Base-by-base conservation (phyloP, 92 coral and sea anemone genomes). In the Umimayanthus chanpuru region DNA sequence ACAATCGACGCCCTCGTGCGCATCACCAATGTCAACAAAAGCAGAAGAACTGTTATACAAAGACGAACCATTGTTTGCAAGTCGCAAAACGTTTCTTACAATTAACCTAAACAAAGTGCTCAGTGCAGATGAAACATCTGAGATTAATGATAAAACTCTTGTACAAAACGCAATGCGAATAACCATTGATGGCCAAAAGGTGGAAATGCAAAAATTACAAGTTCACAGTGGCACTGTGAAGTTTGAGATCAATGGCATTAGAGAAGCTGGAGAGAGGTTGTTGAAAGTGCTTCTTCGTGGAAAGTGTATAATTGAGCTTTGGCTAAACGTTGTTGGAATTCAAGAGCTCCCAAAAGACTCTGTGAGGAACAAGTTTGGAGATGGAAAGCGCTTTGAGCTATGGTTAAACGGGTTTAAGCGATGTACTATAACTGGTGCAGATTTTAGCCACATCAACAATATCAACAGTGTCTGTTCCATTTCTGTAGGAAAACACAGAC, bases 391-490 rank as follows among this genome's bases (percentile, higher is more conserved):
- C 32, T 58, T 36, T 64, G 29, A 28, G 41, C 47, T 81, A 14
- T 9, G 18, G 29, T 81, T 74, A 64, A 26, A 21, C 23, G 85
- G 85, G 36, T 61, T 81, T 61, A 0, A 40, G 30, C 40, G 43
- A 66, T 0, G 7, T 20, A 76, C 23, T 41, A 56, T 92, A 9
- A 71, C 82, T 21, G 92, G 94, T 44, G 79, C 89, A 2, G 94
- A 89, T 76, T 55, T 40, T 76, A 89, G 92, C 39, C 89, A 92
- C 71, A 53, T 92, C 49, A 65, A 81, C 49, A 89, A 86, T 66
- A 89, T 92, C 39, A 89, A 86, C 41, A 87, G 94, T 30, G 90
- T 80, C 9, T 44, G 18, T 81, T 16, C 29, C 56, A 23, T 38
- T 11, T 8, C 16, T 58, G 55, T 18, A 30, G 36, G 76, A 14